phyloP scores from a whole-genome alignment of 2,797 vertebrate genomes.

The Garrulus glandarius region DNA sequence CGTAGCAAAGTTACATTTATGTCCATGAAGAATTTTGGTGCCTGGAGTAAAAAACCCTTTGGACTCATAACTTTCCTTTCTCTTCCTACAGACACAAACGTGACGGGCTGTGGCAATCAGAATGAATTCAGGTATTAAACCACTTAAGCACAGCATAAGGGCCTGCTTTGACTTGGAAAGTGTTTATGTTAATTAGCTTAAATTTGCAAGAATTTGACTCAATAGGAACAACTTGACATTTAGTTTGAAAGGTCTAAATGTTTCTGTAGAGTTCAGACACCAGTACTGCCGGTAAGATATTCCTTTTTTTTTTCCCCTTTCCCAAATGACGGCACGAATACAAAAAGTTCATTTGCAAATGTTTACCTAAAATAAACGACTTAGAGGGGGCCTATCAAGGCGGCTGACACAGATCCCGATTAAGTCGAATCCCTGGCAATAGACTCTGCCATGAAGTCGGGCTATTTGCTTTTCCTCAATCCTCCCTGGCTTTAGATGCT shows the following conservation, averaged over 20 bases:
- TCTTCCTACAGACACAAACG: not conserved
- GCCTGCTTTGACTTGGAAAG: slow-evolving; percentile 18
- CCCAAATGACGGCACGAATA: not conserved
- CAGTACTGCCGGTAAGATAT: not conserved
- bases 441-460: not conserved
- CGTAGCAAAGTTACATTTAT: not conserved
- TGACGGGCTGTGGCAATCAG: not conserved
- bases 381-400: not conserved
- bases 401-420: not conserved
- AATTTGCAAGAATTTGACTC: slow-evolving; percentile 54
- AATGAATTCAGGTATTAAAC: not conserved
- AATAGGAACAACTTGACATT: slow-evolving; percentile 57
- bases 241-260: slow-evolving; percentile 44
- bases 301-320: not conserved
- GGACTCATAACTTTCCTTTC: not conserved
- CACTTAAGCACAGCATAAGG: slow-evolving; percentile 4
- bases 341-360: slow-evolving; percentile 27
- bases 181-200: slow-evolving; percentile 8
- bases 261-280: slow-evolving; percentile 17
- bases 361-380: not conserved
- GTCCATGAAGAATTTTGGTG: not conserved
- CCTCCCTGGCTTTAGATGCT: not conserved
- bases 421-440: not conserved
- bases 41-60: not conserved
- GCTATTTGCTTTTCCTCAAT: slow-evolving; percentile 11